Base-by-base conservation (phyloP, 2,797 vertebrate species). In the Allochrocebus solatus region DNA sequence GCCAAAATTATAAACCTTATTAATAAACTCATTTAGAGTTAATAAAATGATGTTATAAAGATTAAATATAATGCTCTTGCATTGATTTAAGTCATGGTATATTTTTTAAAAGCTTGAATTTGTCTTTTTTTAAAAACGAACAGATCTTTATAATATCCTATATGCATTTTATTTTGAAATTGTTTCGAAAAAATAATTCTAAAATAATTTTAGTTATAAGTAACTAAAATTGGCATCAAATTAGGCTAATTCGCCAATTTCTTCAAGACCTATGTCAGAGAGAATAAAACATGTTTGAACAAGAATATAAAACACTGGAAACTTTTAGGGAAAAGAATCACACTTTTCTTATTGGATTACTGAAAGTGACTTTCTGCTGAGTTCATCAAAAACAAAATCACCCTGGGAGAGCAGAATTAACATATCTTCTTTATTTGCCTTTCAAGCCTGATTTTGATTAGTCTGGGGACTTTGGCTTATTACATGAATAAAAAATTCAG, bases 401-500 rank as follows among this genome's bases (percentile, higher is more conserved):
- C 61, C 46, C 17, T 26, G 82, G 59, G 83, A 98, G 75, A 95
- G 76, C 0, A 86, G 96, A 98, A 98, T 98, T 98, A 98, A 96
- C 48, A 75, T 93, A 92, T 61, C 96, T 80, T 91, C 72, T 90
- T 91, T 93, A 72, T 70, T 91, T 94, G 78, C 50, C 74, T 98
- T 98, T 98, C 97, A 97, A 98, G 91, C 50, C 76, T 97, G 82
- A 98, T 98, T 97, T 96, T 96, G 97, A 97, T 97, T 97, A 97
- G 91, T 75, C 53, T 93, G 82, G 80, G 90, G 97, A 78, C 41
- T 97, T 97, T 88, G 95, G 88, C 59, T 97, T 93, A 95, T 94
- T 89, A 86, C 72, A 2, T 61, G 82, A 97, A 89, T 91, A 76
- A 97, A 81, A 79, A 97, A 96, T 97, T 98, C 82, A 98, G 57